Conservation (phyloP, 53 echinoderm and acorn worm species). For the Paracentrotus lividus region DNA sequence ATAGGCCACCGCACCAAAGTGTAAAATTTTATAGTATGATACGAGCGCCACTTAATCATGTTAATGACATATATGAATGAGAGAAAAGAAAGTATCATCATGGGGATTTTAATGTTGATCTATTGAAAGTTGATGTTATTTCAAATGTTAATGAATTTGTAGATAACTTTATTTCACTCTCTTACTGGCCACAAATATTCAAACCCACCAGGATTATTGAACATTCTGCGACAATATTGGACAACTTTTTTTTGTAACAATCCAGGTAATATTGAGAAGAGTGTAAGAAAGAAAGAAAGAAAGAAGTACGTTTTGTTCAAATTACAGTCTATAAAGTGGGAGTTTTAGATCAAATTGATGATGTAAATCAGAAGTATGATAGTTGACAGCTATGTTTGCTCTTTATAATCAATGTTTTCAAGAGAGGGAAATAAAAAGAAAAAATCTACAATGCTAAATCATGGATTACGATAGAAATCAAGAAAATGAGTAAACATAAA, state of each 20-base stretch:
- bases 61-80: no score
- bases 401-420: no score
- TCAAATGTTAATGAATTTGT: conserved; percentile 3
- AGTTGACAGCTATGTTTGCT: no score
- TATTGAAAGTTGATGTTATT: conserved; percentile 3
- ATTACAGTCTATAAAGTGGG: no score
- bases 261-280: not conserved
- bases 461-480: not conserved
- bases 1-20: not conserved
- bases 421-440: no score
- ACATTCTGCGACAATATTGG: not conserved
- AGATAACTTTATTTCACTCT: not conserved
- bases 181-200: not conserved
- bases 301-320: no score
- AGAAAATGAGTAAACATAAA: no score
- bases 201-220: not conserved
- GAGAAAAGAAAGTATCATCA: no score
- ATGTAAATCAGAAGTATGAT: no score
- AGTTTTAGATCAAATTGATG: no score
- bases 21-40: no score
- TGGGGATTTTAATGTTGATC: not conserved
- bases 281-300: not conserved
- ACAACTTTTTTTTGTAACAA: not conserved
- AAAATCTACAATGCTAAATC: not conserved
- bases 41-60: no score